Conservation (phyloP, 2,888 invertebrate genomes). For the Diarsia brunnea region DNA sequence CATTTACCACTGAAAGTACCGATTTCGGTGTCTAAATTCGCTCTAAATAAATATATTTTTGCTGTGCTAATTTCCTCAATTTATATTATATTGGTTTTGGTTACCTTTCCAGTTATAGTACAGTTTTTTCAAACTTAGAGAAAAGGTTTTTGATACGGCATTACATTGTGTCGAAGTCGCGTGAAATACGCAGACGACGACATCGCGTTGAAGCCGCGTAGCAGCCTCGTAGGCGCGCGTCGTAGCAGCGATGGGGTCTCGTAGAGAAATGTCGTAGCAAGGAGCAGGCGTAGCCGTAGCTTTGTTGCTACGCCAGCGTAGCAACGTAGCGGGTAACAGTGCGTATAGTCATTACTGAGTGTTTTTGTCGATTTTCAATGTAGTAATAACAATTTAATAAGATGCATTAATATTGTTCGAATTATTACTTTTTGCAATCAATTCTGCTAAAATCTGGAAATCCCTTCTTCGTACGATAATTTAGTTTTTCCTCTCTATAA, state of each 20-base stretch:
- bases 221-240: background rate
- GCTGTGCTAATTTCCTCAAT: too few relatives aligned
- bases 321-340: background rate
- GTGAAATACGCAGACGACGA: background rate
- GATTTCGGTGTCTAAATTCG: background rate
- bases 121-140: background rate
- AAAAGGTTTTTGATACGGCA: background rate
- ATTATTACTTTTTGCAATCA: background rate
- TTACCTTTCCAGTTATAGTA: background rate
- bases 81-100: background rate
- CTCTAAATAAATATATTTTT: background rate
- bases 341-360: background rate
- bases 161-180: background rate
- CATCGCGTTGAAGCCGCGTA: slow-evolving; percentile 19
- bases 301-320: slow-evolving; percentile 21
- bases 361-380: background rate
- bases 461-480: slow-evolving; percentile 3
- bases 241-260: background rate
- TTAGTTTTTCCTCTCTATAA: background rate
- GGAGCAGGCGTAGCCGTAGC: slow-evolving; percentile 3
- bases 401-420: background rate
- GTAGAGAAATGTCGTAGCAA: slow-evolving; percentile 24
- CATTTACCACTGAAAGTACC: background rate
- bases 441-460: background rate
- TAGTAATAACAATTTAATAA: background rate